These are phyloP conservation scores for Nyctereutes procyonoides DNA, from an alignment of 2,113 vertebrate species.

Conservation along the genomic window DNA sequence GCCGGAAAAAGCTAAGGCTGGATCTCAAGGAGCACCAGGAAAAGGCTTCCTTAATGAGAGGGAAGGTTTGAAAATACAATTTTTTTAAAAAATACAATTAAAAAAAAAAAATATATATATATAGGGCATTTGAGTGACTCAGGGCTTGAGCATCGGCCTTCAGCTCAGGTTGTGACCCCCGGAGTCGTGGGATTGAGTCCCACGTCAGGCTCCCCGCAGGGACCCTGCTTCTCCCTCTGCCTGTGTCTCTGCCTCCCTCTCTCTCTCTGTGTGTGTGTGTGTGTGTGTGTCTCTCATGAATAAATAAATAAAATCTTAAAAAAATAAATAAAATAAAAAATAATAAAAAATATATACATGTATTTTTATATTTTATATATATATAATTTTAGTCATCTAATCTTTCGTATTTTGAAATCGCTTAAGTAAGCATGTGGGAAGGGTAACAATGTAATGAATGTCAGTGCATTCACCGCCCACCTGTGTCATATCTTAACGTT, in stretches of 20 bases:
- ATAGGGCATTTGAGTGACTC: background rate
- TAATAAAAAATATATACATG: background rate
- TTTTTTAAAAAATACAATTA: background rate
- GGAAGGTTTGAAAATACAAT: background rate
- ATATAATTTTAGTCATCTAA: background rate
- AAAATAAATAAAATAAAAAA: background rate
- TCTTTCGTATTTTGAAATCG: background rate
- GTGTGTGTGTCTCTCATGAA: too few relatives aligned
- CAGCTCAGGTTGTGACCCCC: too few relatives aligned
- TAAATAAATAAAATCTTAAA: too few relatives aligned
- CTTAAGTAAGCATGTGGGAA: background rate
- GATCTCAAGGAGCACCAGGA: background rate
- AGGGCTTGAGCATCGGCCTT: too few relatives aligned
- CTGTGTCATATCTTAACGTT: background rate
- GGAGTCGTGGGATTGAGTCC: too few relatives aligned
- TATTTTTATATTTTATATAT: background rate
- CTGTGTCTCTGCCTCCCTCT: too few relatives aligned
- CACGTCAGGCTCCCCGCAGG: too few relatives aligned
- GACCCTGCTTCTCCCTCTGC: too few relatives aligned
- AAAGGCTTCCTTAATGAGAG: background rate
- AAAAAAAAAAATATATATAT: background rate
- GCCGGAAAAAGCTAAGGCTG: background rate
- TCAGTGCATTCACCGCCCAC: background rate
- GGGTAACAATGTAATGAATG: background rate
- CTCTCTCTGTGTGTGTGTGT: too few relatives aligned